phyloP scores from a whole-genome alignment of 2,113 vertebrate genomes.

The Ornithorhynchus anatinus region DNA sequence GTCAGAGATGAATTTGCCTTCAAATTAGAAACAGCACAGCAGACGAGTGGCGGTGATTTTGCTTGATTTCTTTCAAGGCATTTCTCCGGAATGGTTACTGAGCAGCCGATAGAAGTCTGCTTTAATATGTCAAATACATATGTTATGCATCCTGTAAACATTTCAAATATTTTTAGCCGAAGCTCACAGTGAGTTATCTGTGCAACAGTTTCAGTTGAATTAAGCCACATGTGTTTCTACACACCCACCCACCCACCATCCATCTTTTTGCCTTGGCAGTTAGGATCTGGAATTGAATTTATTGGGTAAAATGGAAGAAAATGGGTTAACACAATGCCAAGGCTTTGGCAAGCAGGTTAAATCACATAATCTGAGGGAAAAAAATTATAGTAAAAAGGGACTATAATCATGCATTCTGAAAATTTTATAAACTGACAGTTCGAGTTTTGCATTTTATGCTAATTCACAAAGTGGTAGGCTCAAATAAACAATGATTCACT shows the following conservation, averaged over 20 bases:
- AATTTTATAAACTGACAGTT: slow-evolving; percentile 77
- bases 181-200: slow-evolving; percentile 56
- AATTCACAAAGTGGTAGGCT: slow-evolving; percentile 65
- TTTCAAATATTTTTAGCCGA: slow-evolving; percentile 69
- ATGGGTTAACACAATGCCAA: slow-evolving; percentile 42
- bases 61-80: slow-evolving; percentile 78
- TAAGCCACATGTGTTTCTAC: slow-evolving; percentile 32
- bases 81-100: slow-evolving; percentile 73
- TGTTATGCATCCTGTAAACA: slow-evolving; percentile 71
- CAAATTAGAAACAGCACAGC: slow-evolving; percentile 94
- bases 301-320: slow-evolving; percentile 51
- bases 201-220: slow-evolving; percentile 55
- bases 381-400: slow-evolving; percentile 70
- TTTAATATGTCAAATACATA: slow-evolving; percentile 73
- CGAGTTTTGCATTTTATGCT: slow-evolving; percentile 73
- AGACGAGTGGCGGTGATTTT: slow-evolving; percentile 87
- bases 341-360: slow-evolving; percentile 65
- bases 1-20: slow-evolving; percentile 90
- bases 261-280: slow-evolving; percentile 60
- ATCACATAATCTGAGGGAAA: slow-evolving; percentile 61
- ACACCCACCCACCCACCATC: not conserved
- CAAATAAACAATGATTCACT: slow-evolving; percentile 72
- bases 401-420: slow-evolving; percentile 70
- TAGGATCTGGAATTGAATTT: slow-evolving; percentile 54
- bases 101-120: slow-evolving; percentile 71